phyloP scores from a whole-genome alignment of 1,140 invertebrate species.

The Nephila pilipes region DNA sequence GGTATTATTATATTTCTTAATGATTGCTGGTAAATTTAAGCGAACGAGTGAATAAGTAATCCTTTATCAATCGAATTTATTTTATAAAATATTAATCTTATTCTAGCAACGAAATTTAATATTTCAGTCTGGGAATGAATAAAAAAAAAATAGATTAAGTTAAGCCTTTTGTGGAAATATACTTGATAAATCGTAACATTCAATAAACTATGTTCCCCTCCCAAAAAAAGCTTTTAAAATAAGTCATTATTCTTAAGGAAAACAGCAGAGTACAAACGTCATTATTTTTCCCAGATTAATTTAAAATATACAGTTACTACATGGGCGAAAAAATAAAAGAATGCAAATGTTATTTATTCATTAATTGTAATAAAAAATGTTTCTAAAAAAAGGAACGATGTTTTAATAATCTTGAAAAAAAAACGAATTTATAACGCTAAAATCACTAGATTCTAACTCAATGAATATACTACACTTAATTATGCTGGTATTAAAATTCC shows the following conservation, averaged over 20 bases:
- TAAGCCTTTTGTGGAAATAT: too few species aligned
- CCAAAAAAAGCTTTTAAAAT: background rate
- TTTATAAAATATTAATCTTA: too few species aligned
- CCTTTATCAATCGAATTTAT: too few species aligned
- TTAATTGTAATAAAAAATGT: background rate
- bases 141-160: too few species aligned
- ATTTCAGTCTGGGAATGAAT: too few species aligned
- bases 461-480: background rate
- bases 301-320: background rate
- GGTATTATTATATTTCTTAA: too few species aligned
- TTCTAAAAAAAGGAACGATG: background rate
- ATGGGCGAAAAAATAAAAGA: background rate
- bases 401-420: background rate
- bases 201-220: too few species aligned
- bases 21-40: too few species aligned
- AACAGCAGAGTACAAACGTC: background rate
- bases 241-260: constrained; percentile 14
- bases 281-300: background rate
- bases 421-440: background rate
- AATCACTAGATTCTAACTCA: background rate
- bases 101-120: too few species aligned
- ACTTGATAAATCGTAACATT: too few species aligned
- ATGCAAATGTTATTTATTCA: background rate
- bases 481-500: background rate
- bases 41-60: too few species aligned